Evolutionary conservation across 2,113 vertebrate genomes (phyloP).

Genomic region (Atractosteus spatula): DNA sequence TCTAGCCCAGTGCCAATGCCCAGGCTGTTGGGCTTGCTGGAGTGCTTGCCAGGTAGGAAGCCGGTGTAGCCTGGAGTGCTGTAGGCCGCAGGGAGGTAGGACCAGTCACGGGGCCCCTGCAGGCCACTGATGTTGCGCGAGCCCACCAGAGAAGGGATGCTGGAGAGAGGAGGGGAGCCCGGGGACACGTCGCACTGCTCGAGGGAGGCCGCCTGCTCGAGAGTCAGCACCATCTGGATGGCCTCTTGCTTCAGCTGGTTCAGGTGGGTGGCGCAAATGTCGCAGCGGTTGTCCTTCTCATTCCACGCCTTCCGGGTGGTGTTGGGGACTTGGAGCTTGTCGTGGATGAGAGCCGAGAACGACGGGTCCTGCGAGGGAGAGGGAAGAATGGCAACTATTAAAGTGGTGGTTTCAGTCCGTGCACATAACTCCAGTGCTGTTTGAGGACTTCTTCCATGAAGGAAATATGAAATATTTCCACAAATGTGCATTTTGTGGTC

Average conservation of each 20-base stretch:
- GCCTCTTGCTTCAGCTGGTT: slow-evolving; percentile 96
- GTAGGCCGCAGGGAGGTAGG: slow-evolving; percentile 67
- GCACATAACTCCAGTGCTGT: too few species aligned
- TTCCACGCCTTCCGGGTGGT: slow-evolving; percentile 91
- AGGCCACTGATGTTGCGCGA: slow-evolving; percentile 61
- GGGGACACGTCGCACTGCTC: slow-evolving; percentile 82
- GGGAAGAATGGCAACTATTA: slow-evolving; percentile 6
- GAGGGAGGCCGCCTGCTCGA: slow-evolving; percentile 68
- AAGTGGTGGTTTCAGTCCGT: too few species aligned
- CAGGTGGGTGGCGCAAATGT: slow-evolving; percentile 89
- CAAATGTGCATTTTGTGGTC: too few species aligned
- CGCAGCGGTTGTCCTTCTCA: slow-evolving; percentile 89
- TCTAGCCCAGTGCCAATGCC: slow-evolving; percentile 80
- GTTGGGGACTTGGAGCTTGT: slow-evolving; percentile 92
- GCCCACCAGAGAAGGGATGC: slow-evolving; percentile 58
- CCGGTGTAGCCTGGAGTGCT: slow-evolving; percentile 60
- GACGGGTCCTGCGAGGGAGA: slow-evolving; percentile 80
- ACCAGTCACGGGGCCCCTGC: slow-evolving; percentile 70
- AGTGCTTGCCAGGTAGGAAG: slow-evolving; percentile 69
- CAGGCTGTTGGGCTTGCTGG: slow-evolving; percentile 82
- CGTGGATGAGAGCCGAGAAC: slow-evolving; percentile 86
- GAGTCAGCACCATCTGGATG: slow-evolving; percentile 86
- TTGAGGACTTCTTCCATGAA: too few species aligned
- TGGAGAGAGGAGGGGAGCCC: slow-evolving; percentile 72
- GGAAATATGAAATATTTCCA: too few species aligned